Percentiles rank a stretch among this genome's conserved stretches.
These are phyloP conservation scores for Zosterops borbonicus DNA, from an alignment of 2,113 vertebrate species.

Conservation along the genomic window DNA sequence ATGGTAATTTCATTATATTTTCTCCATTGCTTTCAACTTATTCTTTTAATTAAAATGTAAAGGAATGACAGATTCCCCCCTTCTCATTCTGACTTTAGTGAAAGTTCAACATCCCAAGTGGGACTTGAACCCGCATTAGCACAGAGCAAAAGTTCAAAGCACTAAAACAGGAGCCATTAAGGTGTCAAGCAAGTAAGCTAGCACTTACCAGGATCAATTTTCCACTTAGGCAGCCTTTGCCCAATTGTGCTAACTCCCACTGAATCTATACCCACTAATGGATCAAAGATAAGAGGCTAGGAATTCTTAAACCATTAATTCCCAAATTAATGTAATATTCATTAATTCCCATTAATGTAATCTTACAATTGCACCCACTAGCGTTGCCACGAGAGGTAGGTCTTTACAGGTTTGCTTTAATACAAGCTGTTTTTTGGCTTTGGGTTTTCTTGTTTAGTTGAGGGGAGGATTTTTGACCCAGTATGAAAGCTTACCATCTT, in stretches of 20 bases:
- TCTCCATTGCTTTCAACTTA: constrained; percentile 39
- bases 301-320: constrained; percentile 66
- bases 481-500: neutral
- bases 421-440: neutral
- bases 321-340: constrained; percentile 71
- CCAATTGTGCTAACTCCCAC: constrained; percentile 69
- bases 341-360: constrained; percentile 71
- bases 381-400: neutral
- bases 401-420: neutral
- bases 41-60: constrained; percentile 63
- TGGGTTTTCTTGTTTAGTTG: neutral
- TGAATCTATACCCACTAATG: constrained; percentile 75
- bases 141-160: constrained; percentile 67
- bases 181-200: constrained; percentile 43
- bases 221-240: constrained; percentile 73
- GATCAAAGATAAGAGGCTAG: constrained; percentile 64
- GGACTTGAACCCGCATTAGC: constrained; percentile 45
- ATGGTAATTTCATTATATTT: constrained; percentile 41
- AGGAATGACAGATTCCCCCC: constrained; percentile 37
- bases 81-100: constrained; percentile 3
- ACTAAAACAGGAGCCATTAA: constrained; percentile 66
- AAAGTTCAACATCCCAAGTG: constrained; percentile 45
- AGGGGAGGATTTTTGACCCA: neutral
- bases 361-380: constrained; percentile 41
- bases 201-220: constrained; percentile 77